Percentiles rank a stretch among this genome's conserved stretches.
phyloP scores from a whole-genome alignment of 2,113 vertebrate species.

The Pelecanus crispus region DNA sequence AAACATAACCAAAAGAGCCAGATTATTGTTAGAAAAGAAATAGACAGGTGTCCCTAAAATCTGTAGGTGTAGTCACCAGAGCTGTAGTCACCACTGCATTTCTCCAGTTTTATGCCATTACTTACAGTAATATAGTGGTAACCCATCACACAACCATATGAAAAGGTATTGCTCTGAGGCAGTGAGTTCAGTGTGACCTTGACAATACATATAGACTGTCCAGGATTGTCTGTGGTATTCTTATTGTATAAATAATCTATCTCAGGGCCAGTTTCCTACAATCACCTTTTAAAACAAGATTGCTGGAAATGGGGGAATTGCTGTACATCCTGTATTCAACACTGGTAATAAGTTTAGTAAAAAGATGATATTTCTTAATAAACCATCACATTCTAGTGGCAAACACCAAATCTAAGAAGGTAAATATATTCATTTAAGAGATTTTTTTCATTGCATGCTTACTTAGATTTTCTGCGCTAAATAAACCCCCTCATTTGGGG shows the following conservation, averaged over 20 bases:
- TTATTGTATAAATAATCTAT: not conserved
- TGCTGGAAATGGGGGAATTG: rapidly evolving
- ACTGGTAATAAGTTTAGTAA: not conserved
- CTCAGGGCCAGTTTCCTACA: not conserved
- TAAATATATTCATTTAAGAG: not conserved
- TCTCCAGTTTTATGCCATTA: not conserved
- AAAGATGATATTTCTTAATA: not conserved
- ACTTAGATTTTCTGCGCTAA: not conserved
- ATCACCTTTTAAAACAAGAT: not conserved
- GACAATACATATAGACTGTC: not conserved
- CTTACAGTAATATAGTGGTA: rapidly evolving
- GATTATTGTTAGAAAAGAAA: not conserved
- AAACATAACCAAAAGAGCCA: not conserved
- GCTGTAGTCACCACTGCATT: not conserved
- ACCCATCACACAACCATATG: not conserved
- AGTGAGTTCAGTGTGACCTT: not conserved
- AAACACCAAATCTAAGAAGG: not conserved
- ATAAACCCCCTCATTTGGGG: not conserved
- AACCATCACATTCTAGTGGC: not conserved
- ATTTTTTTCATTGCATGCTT: not conserved
- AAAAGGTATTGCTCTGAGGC: not conserved
- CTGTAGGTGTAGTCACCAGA: not conserved
- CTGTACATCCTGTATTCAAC: not conserved
- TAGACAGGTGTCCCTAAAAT: not conserved
- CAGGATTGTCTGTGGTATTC: not conserved